Evolutionary conservation across 2,113 vertebrate genomes (phyloP), one percentile per base, ranked within the genome.

Genomic region (Aspidoscelis tigris): DNA sequence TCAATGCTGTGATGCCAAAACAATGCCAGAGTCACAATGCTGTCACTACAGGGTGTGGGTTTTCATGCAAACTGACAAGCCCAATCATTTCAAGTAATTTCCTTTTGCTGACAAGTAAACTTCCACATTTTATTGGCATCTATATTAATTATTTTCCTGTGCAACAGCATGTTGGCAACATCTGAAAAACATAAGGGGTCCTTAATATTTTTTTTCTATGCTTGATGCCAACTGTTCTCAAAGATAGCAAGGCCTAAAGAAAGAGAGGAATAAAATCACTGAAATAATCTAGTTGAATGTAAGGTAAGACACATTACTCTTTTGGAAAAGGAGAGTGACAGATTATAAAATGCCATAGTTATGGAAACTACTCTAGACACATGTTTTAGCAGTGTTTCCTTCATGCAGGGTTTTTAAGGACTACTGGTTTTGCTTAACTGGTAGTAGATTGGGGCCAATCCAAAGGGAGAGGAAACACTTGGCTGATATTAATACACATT

Each of bases 111-210:
- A 93, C 92, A 50, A 93, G 82, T 91, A 91, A 89, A 85, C 89
- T 89, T 91, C 86, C 90, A 88, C 76, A 92, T 93, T 93, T 89
- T 85, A 89, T 85, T 88, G 87, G n/a, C 79, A 88, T 91, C 92
- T 94, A 88, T 92, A 92, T 90, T 95, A 95, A 95, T 93, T 88
- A 92, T 93, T 95, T 93, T 86, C 79, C 91, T 93, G 84, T 86
- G 92, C 89, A 93, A 53, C 88, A 90, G 90, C 91, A 82, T 92
- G 90, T 93, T 95, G 93, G 94, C 90, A 95, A 90, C 89, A 90
- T 92, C 91, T 92, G 88, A 90, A 95, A 94, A 92, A 89, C 90
- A 91, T 92, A 94, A 93, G 93, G 92, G 94, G 91, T 92, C 89
- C 89, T 89, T 93, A 85, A 86, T 94, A n/a, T 94, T 26, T 2